Base-by-base conservation (phyloP, 2,113 vertebrate genomes). In the Piaya cayana region DNA sequence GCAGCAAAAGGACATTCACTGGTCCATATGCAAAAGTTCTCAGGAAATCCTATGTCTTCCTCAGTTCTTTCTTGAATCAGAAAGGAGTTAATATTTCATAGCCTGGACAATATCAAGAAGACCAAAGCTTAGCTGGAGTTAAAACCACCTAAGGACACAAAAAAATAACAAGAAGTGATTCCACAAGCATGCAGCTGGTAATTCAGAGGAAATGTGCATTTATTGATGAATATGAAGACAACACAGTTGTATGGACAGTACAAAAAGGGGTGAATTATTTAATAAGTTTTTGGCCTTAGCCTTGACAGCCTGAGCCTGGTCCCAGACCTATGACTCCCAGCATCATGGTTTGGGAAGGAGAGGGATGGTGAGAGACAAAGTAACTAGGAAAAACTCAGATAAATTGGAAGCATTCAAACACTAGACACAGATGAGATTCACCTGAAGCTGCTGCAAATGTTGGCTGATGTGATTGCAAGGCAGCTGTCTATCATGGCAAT, bases 161-260 rank as follows among this genome's bases (percentile, higher is more conserved):
- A 78, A 86, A 39, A 13, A 1, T 25, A 82, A 21, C 6, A 77
- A 67, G 18, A 86, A 76, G 8, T 34, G 1, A 50, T 43, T 81
- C 22, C 26, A 23, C 1, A 1, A 63, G 9, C 32, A 42, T 21
- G 8, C 0, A 3, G 15, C 5, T 56, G 25, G 45, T 62, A 83
- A 60, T 62, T 42, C 36, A 76, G 39, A 67, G 22, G 42, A 71
- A 75, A 42, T 6, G 3, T 21, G 3, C 7, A 8, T 69, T 74
- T 42, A 34, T 55, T 64, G 60, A 34, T 53, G 8, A 65, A 43
- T 25, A 69, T 29, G 21, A 42, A 82, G 47, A 29, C 32, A 71
- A 26, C 8, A 16, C 62, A 43, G 10, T 15, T 21, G 8, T 47
- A 36, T 45, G 32, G 30, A 50, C 29, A 22, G 4, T 58, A 64